These are phyloP conservation scores for Microchrysa polita DNA, from an alignment of 2,888 invertebrate species.

Conservation along the genomic window DNA sequence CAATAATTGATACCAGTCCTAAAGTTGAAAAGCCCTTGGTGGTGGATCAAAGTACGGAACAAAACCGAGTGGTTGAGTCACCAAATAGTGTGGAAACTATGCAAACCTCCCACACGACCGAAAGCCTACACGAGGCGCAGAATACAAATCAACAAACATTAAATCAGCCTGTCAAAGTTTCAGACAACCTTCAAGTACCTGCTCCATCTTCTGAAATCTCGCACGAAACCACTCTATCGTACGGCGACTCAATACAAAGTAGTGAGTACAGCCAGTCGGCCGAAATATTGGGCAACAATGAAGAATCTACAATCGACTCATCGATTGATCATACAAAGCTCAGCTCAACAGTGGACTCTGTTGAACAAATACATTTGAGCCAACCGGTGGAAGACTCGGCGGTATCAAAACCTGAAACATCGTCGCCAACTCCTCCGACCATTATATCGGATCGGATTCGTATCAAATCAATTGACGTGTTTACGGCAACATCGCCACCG, in stretches of 20 bases:
- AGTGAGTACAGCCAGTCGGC: not conserved
- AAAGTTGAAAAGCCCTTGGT: constrained; percentile 32
- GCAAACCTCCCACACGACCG: not conserved
- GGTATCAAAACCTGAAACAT: not conserved
- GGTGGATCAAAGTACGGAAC: constrained; percentile 13
- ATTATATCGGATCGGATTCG: constrained; percentile 14
- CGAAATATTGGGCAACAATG: not conserved
- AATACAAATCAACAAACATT: too few relatives aligned
- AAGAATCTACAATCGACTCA: not conserved
- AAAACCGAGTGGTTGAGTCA: constrained; percentile 52
- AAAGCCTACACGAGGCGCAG: not conserved
- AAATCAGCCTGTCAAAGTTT: too few relatives aligned
- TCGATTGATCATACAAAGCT: not conserved
- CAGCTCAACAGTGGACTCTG: not conserved
- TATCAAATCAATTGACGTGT: constrained; percentile 23
- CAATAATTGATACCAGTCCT: not conserved
- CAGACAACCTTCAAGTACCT: constrained; percentile 2
- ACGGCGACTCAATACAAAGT: not conserved
- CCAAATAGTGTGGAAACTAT: constrained; percentile 43
- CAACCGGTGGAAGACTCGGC: not conserved
- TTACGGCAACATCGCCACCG: constrained; percentile 52
- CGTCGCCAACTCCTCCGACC: not conserved
- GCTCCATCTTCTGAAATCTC: not conserved
- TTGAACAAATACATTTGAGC: constrained; percentile 17
- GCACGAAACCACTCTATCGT: not conserved